Evolutionary conservation across 2,113 vertebrate species (phyloP).

Genomic region (Lepisosteus oculatus): DNA sequence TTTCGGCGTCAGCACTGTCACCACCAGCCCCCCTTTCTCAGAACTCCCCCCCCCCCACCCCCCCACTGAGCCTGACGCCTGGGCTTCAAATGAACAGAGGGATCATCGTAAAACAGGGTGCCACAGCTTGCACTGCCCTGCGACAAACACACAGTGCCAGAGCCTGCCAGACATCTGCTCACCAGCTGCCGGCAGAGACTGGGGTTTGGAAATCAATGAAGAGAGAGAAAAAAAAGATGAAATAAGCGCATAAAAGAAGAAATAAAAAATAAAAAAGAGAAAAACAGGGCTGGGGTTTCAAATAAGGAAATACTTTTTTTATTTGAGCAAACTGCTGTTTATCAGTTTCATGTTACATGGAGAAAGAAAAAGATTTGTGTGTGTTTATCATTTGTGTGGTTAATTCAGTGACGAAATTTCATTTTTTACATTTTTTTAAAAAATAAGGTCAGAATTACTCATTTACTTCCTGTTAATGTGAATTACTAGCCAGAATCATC

Average conservation of each 20-base stretch:
- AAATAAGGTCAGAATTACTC: not conserved
- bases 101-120: slow-evolving; percentile 64
- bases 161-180: slow-evolving; percentile 45
- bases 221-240: slow-evolving; percentile 67
- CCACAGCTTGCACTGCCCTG: slow-evolving; percentile 37
- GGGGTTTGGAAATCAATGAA: slow-evolving; percentile 80
- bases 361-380: not conserved
- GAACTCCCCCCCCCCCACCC: slow-evolving; percentile 9
- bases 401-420: not conserved
- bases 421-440: not conserved
- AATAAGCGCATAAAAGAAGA: slow-evolving; percentile 74
- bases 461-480: slow-evolving; percentile 5
- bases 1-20: not conserved
- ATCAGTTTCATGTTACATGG: slow-evolving; percentile 4
- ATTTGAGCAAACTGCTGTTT: not conserved
- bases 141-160: too few relatives aligned
- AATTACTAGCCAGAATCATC: too few relatives aligned
- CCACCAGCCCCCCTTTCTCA: slow-evolving; percentile 31
- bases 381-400: not conserved
- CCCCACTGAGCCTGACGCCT: slow-evolving; percentile 56
- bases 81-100: slow-evolving; percentile 54
- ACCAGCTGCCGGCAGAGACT: slow-evolving; percentile 76
- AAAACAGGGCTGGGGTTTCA: slow-evolving; percentile 24
- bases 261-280: slow-evolving; percentile 12
- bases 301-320: slow-evolving; percentile 40